phyloP scores from a whole-genome alignment of 2,888 invertebrate genomes.

The Cheilosia variabilis region DNA sequence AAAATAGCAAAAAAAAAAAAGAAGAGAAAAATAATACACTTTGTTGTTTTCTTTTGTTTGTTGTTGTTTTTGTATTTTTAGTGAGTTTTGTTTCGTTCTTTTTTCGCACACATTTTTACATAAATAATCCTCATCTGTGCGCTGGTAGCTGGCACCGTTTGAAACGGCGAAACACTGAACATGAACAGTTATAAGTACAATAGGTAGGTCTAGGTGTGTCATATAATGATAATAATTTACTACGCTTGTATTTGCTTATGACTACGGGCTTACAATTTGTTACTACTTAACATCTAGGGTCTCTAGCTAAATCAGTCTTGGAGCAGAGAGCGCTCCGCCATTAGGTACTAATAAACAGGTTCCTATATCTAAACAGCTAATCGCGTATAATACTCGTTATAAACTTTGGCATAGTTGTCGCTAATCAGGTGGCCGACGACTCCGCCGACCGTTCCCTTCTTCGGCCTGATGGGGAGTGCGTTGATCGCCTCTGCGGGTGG shows the following conservation, averaged over 20 bases:
- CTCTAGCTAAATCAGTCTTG: conserved; percentile 74
- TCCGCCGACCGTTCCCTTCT: conserved; percentile 29
- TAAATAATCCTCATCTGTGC: conserved; percentile 39
- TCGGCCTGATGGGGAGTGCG: conserved; percentile 34
- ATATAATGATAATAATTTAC: conserved; percentile 71
- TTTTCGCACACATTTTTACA: conserved; percentile 33
- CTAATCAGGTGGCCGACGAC: conserved; percentile 39
- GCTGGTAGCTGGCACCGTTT: conserved; percentile 3
- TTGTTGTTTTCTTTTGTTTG: conserved; percentile 22
- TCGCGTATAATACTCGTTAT: conserved; percentile 73
- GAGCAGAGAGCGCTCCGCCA: conserved; percentile 59
- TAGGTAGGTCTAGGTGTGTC: conserved; percentile 11
- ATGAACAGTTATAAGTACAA: background rate
- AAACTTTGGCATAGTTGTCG: conserved; percentile 75
- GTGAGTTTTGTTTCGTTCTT: conserved; percentile 22
- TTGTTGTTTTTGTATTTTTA: conserved; percentile 52
- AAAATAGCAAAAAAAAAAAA: conserved; percentile 25
- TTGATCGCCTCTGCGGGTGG: conserved; percentile 28
- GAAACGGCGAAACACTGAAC: conserved; percentile 30
- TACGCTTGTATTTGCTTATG: conserved; percentile 68
- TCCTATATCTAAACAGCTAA: conserved; percentile 72
- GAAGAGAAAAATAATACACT: conserved; percentile 7
- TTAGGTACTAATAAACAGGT: conserved; percentile 74
- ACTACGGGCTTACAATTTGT: conserved; percentile 69
- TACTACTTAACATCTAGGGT: conserved; percentile 70